A percentile compares a stretch with the other conserved stretches of the same genome.
Evolutionary conservation across 2,888 invertebrate genomes (phyloP).

Genomic region (Junonia oenone): DNA sequence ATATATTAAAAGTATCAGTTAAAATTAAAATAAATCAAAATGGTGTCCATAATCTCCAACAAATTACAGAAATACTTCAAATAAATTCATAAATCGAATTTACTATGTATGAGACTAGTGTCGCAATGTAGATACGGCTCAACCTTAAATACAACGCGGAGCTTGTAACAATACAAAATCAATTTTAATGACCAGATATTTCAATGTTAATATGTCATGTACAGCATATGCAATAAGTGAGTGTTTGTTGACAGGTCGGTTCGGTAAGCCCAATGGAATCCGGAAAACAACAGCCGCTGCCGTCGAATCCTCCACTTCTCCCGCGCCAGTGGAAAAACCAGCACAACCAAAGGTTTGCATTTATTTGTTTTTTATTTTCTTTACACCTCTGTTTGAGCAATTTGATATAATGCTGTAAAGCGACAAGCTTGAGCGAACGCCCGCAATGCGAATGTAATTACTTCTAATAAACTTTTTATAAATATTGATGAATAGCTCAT

Average conservation of each 20-base stretch:
- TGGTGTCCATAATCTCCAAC: too few species aligned
- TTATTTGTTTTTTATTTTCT: conserved; percentile 18
- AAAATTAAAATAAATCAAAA: too few species aligned
- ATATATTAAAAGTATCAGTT: too few species aligned
- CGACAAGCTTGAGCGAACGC: conserved; percentile 33
- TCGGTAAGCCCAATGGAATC: conserved; percentile 59
- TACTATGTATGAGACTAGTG: too few species aligned
- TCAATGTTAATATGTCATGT: neutral
- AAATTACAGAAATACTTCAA: too few species aligned
- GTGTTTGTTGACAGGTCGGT: conserved; percentile 60
- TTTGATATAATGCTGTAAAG: conserved; percentile 18
- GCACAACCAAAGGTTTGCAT: conserved; percentile 59
- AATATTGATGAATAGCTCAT: conserved; percentile 16
- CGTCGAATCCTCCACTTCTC: conserved; percentile 41
- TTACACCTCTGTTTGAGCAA: conserved; percentile 30
- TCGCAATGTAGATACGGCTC: too few species aligned
- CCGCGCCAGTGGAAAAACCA: conserved; percentile 50
- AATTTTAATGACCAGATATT: neutral
- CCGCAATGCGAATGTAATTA: conserved; percentile 46
- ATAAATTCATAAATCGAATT: too few species aligned
- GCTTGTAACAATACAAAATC: too few species aligned
- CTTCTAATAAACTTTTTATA: conserved; percentile 26
- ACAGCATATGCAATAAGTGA: conserved; percentile 39
- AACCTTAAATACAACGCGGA: too few species aligned
- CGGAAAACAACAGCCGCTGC: conserved; percentile 60